Conservation (phyloP, 2,888 invertebrate species). For the Rhorus exstirpatorius region DNA sequence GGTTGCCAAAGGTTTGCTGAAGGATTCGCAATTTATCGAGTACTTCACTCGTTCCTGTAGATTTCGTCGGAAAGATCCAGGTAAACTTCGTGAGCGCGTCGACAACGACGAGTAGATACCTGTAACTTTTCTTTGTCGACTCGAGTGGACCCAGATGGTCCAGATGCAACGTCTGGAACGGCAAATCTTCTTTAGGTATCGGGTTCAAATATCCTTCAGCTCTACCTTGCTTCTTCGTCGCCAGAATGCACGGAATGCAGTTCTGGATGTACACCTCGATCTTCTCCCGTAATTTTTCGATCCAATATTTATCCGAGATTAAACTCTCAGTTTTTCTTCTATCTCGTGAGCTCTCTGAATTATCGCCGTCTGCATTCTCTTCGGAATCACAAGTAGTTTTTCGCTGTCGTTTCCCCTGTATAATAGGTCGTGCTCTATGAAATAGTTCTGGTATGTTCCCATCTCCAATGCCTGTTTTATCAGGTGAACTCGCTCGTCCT, state of each 20-base stretch:
- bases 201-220: slow-evolving; percentile 75
- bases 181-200: slow-evolving; percentile 76
- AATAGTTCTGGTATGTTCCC: background rate
- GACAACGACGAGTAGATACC: slow-evolving; percentile 77
- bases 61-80: slow-evolving; percentile 78
- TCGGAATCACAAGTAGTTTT: slow-evolving; percentile 26
- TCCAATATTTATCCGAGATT: slow-evolving; percentile 53
- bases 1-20: slow-evolving; percentile 61
- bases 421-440: slow-evolving; percentile 41
- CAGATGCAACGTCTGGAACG: slow-evolving; percentile 77
- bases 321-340: slow-evolving; percentile 47
- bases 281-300: slow-evolving; percentile 55
- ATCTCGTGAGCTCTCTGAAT: slow-evolving; percentile 56
- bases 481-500: slow-evolving; percentile 2
- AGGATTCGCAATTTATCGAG: slow-evolving; percentile 46
- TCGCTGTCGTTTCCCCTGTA: slow-evolving; percentile 48
- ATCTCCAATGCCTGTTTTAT: background rate
- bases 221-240: slow-evolving; percentile 74
- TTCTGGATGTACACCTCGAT: slow-evolving; percentile 49
- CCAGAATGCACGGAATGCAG: slow-evolving; percentile 76
- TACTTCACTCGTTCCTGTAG: slow-evolving; percentile 73
- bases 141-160: slow-evolving; percentile 80
- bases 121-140: slow-evolving; percentile 76
- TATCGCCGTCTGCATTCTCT: slow-evolving; percentile 29
- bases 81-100: slow-evolving; percentile 79